Evolutionary conservation across 2,113 vertebrate species (phyloP), one percentile per base, ranked within the genome.

Genomic region (Oncorhynchus clarkii): DNA sequence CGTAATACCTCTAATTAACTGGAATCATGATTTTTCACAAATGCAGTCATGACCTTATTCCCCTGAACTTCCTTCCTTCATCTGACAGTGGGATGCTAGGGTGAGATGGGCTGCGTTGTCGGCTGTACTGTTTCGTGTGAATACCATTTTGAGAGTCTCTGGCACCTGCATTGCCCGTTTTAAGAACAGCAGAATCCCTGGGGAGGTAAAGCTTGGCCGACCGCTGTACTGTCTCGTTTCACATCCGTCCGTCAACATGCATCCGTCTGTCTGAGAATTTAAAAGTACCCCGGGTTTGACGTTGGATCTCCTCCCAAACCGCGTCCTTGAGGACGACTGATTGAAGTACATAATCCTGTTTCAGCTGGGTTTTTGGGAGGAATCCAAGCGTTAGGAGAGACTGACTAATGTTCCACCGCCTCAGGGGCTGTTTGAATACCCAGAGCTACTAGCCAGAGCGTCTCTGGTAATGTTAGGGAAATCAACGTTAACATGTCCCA

Each of bases 321-420:
- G 59, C 75, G 85, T 86, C 84, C 86, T 86, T 89, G 83, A 80
- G 6, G 26, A 75, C 54, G 45, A 72, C 67, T 84, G 84, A 86
- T 88, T 85, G 82, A 89, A 86, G 81, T 80, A 73, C 71, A 78
- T 87, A 84, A 91, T 88, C 87, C 79, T 80, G 67, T 89, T 87
- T 85, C 67, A 73, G 77, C 49, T 31, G 59, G 60, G 74, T 67
- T 49, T 79, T 51, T 74, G 71, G 66, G n/a, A 11, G 9, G 1
- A 20, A 18, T 66, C 76, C 80, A 54, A 67, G 68, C 69, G 65
- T 80, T 74, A 59, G 39, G 18, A 60, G 7, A 14, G 59, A 68
- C 69, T 3, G 27, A 79, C 69, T 31, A 65, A 73, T 71, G 59
- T 70, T 72, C 67, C 5, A 14, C 13, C 48, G 76, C 76, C 70